A percentile compares a stretch with the other conserved stretches of the same genome.
Conservation (phyloP, 1,140 invertebrate genomes). For the Heliconius nattereri region DNA sequence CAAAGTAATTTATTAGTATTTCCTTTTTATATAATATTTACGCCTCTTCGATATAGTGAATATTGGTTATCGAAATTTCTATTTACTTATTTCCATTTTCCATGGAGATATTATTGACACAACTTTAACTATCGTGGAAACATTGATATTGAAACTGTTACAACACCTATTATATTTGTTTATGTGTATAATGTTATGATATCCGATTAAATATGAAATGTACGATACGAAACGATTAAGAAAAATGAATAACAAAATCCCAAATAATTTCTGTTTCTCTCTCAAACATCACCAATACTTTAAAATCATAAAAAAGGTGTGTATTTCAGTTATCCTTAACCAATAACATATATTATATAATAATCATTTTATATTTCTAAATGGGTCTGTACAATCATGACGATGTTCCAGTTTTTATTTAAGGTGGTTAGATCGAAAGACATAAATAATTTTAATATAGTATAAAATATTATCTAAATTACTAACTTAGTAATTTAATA, state of each 20-base stretch:
- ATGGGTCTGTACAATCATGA: neutral
- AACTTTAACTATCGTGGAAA: conserved; percentile 8
- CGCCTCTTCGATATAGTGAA: too few relatives aligned
- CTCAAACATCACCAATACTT: neutral
- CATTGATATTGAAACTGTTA: conserved; percentile 20
- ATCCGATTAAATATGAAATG: conserved; percentile 17
- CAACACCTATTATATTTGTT: conserved; percentile 23
- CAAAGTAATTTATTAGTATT: neutral
- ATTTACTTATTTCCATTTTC: neutral
- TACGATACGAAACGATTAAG: neutral
- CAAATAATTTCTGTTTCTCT: neutral
- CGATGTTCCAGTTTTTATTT: neutral
- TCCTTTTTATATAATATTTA: too few relatives aligned
- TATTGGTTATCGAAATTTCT: neutral
- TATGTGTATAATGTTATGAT: conserved; percentile 16
- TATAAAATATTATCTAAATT: neutral
- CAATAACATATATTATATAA: too few relatives aligned
- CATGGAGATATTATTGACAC: conserved; percentile 39
- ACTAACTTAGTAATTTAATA: neutral
- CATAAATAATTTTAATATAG: neutral
- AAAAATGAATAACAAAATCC: neutral
- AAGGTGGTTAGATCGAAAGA: neutral
- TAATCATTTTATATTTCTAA: neutral
- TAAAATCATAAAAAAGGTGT: neutral
- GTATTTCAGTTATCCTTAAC: too few relatives aligned